Conservation (phyloP, 2,888 invertebrate species). For the Abscondita cerata region DNA sequence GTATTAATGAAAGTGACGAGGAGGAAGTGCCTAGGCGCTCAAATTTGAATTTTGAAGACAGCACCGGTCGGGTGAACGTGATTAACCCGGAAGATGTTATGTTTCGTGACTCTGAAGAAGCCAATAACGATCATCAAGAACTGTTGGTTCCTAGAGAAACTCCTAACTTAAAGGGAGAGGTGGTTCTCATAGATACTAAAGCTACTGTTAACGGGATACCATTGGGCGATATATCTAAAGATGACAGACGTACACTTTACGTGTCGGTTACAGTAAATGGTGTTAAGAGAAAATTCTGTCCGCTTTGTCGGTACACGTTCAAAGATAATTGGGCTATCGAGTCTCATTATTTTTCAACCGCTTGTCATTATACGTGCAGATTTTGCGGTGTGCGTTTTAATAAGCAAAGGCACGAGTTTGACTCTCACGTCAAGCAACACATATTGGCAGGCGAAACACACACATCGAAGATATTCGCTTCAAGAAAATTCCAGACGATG, state of each 20-base stretch:
- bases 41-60: slow-evolving; percentile 27
- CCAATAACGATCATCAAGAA: slow-evolving; percentile 34
- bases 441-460: slow-evolving; percentile 47
- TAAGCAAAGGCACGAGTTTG: slow-evolving; percentile 52
- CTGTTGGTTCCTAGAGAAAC: slow-evolving; percentile 41
- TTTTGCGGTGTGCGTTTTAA: slow-evolving; percentile 57
- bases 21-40: neutral
- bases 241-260: slow-evolving; percentile 53
- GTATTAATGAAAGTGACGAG: slow-evolving; percentile 4
- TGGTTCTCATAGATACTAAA: slow-evolving; percentile 42
- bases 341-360: slow-evolving; percentile 55
- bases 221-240: slow-evolving; percentile 53
- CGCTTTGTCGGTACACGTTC: slow-evolving; percentile 56
- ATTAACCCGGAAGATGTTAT: slow-evolving; percentile 35
- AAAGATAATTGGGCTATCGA: slow-evolving; percentile 60
- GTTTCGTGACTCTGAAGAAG: slow-evolving; percentile 28
- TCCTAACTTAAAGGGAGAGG: slow-evolving; percentile 35
- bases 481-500: slow-evolving; percentile 37
- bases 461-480: slow-evolving; percentile 52
- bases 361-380: slow-evolving; percentile 56
- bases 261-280: slow-evolving; percentile 54
- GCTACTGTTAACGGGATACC: slow-evolving; percentile 52
- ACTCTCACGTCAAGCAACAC: slow-evolving; percentile 52
- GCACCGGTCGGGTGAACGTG: slow-evolving; percentile 33
- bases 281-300: slow-evolving; percentile 53